phyloP scores from a whole-genome alignment of 2,888 invertebrate genomes.

The Papilio demoleus region DNA sequence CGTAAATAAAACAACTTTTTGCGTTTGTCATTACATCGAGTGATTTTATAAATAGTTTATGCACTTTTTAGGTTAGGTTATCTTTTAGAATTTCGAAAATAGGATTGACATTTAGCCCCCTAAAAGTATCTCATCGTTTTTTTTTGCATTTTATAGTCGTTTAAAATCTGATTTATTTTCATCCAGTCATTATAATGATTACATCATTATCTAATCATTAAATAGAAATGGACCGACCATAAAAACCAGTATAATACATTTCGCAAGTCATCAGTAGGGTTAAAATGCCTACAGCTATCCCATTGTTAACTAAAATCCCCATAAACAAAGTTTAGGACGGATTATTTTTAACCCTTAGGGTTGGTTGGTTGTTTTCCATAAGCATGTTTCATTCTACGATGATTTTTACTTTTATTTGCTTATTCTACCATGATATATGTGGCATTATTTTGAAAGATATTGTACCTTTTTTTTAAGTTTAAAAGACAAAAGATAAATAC shows the following conservation, averaged over 20 bases:
- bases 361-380: conserved; percentile 20
- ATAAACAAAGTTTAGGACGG: conserved; percentile 40
- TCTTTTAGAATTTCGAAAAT: no score
- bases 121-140: background rate
- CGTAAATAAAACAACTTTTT: no score
- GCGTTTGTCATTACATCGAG: no score
- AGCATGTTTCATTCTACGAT: background rate
- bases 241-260: conserved; percentile 21
- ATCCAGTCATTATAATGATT: conserved; percentile 17
- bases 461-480: no score
- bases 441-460: background rate
- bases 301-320: conserved; percentile 38
- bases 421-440: background rate
- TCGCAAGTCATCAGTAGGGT: conserved; percentile 39
- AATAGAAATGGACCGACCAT: conserved; percentile 20
- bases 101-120: no score
- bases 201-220: conserved; percentile 20
- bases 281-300: conserved; percentile 26
- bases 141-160: background rate
- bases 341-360: conserved; percentile 32
- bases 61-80: no score
- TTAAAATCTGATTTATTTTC: conserved; percentile 14
- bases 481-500: no score
- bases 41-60: no score
- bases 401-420: background rate